These are phyloP conservation scores for Diplosoma virens DNA, from an alignment of 23 tunicate species.

Conservation along the genomic window DNA sequence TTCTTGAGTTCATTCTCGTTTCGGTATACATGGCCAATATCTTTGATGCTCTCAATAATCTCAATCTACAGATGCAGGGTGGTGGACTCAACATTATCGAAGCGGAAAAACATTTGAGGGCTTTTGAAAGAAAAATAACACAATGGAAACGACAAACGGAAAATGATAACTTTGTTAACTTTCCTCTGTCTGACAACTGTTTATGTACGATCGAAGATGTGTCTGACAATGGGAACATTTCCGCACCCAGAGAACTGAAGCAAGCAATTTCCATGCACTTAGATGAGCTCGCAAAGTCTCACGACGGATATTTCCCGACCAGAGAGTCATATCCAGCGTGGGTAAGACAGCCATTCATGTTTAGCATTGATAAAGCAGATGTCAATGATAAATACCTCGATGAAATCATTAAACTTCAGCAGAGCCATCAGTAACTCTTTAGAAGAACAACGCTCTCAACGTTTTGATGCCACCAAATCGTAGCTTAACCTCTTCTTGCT, in stretches of 20 bases:
- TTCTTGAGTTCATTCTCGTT: constrained; percentile 42
- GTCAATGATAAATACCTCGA: constrained; percentile 40
- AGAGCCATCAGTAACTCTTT: constrained; percentile 34
- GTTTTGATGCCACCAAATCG: constrained; percentile 35
- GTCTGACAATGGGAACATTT: constrained; percentile 28
- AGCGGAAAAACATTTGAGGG: constrained; percentile 34
- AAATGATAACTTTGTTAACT: constrained; percentile 30
- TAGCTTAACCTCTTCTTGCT: constrained; percentile 29
- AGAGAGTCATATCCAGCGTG: constrained; percentile 38
- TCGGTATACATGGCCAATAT: constrained; percentile 52
- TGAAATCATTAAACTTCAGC: constrained; percentile 36
- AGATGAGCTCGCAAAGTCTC: constrained; percentile 55
- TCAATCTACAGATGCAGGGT: constrained; percentile 40
- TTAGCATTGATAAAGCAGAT: constrained; percentile 30
- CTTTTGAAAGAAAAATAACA: background rate
- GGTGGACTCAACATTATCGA: constrained; percentile 52
- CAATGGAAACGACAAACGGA: background rate
- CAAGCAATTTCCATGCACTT: constrained; percentile 55
- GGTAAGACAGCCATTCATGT: constrained; percentile 40
- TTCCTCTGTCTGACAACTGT: constrained; percentile 49
- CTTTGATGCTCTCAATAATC: constrained; percentile 56
- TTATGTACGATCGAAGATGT: constrained; percentile 43
- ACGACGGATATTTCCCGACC: constrained; percentile 33
- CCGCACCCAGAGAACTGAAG: constrained; percentile 42
- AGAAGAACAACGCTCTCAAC: constrained; percentile 37